Base-by-base conservation (phyloP, 2,888 invertebrate species). In the Chrysomela aeneicollis region DNA sequence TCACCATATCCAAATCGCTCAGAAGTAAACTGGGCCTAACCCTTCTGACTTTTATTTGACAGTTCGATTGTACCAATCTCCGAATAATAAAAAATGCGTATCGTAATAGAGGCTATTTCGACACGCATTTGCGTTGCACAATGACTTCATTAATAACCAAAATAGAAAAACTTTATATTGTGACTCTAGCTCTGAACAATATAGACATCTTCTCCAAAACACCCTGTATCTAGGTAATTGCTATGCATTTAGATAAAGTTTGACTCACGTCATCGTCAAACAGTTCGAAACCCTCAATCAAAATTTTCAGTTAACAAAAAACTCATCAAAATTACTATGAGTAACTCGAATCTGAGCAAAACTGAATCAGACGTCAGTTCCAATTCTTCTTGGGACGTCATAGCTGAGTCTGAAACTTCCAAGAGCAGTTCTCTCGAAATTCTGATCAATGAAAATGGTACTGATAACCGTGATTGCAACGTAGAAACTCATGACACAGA, bases 371-470 rank as follows among this genome's bases (percentile, higher is more conserved):
- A 79, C 59, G 47, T 77, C 42, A 76, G 76, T 61, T 73, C 74
- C 47, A 71, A 73, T 59, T 77, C 77, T 22, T 79, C 80, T 21
- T 80, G 80, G 80, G 78, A 77, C 21, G 67, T 71, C n/a, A 61
- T 71, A 15, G 61, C 61, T 9, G 71, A 70, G 19, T 57, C 62
- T 1, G 61, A 66, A 8, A 47, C 60, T 47, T 67, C 66, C 17
- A 42, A 57, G n/a, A 57, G 50, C 15, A 60, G 53, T 58, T 71
- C 66, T 4, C 17, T 67, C 10, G 69, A 67, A 32, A 62, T 61
- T 50, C 17, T 66, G 17, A 35, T 46, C 12, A 53, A 58, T 12
- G 63, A 65, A 50, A 42, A 30, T 53, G 59, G 66, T 37, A 19
- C 22, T 52, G 63, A 63, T 49, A 58, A 50, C 3, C 26, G 30